Base-by-base conservation (phyloP, 2,888 invertebrate genomes). In the Epirrhoe tristata region DNA sequence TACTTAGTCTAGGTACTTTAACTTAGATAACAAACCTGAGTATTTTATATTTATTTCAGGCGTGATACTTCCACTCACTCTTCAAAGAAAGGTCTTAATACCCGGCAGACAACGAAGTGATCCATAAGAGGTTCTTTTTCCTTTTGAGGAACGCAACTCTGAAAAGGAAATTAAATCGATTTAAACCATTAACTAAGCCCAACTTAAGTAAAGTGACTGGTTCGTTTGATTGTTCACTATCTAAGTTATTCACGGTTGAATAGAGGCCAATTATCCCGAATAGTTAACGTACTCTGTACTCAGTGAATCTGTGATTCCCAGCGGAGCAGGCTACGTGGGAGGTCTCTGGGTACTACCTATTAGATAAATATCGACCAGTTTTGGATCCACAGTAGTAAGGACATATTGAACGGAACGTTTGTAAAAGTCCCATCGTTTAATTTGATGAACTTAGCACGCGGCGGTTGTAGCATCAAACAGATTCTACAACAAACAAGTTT, bases 221-320 rank as follows among this genome's bases (percentile, higher is more conserved):
- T 65, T 73, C 54, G 61, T 64, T 68, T 70, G 73, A 74, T 75
- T 72, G 67, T 69, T 67, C 56, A 56, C 61, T 74, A 72, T 75
- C 72, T 69, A 70, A 75, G 72, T 72, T 77, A 77, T 78, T 79
- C 77, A 81, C 76, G 75, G 79, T 76, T 73, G 76, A 80, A 76
- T 70, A 76, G 78, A 75, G 76, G 71, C 74, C 83, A 84, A 83
- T 82, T 83, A 86, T 84, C 76, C 79, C 73, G 76, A 83, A 84
- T 81, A 77, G 76, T 75, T 73, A 57, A 74, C 74, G 56, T 78
- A 73, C 52, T 67, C 71, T 69, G 74, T 74, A 71, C 66, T 66
- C 63, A 72, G 58, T 58, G 62, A 68, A 70, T 69, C 71, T 62
- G 73, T 72, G 71, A 72, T 69, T 76, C 73, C 71, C 64, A 67